Evolutionary conservation across 2,888 invertebrate species (phyloP).

Genomic region (Xestoiulus laeticollis): DNA sequence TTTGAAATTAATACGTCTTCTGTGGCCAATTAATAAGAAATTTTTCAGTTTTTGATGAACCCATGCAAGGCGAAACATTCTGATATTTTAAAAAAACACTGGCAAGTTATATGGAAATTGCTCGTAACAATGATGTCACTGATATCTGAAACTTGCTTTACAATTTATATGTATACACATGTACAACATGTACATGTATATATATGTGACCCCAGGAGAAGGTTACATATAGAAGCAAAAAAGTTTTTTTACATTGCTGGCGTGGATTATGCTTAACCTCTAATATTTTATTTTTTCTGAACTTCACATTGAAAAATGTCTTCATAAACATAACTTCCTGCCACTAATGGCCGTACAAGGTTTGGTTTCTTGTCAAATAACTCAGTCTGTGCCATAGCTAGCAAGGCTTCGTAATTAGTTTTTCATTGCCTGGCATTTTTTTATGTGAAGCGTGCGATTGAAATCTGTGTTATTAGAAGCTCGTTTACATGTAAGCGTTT

Average conservation of each 20-base stretch:
- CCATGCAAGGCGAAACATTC: no score
- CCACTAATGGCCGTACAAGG: slow-evolving; percentile 15
- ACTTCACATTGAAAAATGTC: slow-evolving; percentile 23
- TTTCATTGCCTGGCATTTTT: background rate
- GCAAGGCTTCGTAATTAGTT: background rate
- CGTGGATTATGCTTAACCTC: background rate
- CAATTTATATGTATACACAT: background rate
- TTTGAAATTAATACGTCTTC: no score
- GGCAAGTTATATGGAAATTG: background rate
- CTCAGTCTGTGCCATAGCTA: background rate
- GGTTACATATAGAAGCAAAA: no score
- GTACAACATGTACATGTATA: no score
- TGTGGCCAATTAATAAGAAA: no score
- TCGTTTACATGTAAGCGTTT: slow-evolving; percentile 22
- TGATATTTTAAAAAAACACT: no score
- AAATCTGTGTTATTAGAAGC: slow-evolving; percentile 21
- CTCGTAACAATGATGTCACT: background rate
- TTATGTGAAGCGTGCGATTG: background rate
- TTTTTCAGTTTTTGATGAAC: no score
- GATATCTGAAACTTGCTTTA: background rate
- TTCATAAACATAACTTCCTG: slow-evolving; percentile 33
- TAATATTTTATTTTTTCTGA: background rate
- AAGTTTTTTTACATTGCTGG: background rate
- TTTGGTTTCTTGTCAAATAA: slow-evolving; percentile 29
- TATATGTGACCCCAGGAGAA: no score